Conservation (phyloP, 2,888 invertebrate genomes). For the Ophioninae sp. region DNA sequence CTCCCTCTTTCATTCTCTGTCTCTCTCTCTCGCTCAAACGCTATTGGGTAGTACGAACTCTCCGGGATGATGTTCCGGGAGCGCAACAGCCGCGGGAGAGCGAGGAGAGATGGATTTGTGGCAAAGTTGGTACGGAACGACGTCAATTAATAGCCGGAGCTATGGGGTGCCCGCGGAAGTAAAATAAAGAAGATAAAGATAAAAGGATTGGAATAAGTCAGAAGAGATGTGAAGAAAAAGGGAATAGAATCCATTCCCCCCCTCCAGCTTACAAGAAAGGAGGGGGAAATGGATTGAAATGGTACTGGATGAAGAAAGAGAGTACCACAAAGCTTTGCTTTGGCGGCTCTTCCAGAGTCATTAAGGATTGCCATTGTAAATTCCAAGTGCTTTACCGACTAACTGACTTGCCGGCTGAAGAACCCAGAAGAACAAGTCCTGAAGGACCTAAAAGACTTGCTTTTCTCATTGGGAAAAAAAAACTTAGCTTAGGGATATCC, state of each 20-base stretch:
- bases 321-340: slow-evolving; percentile 66
- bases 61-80: slow-evolving; percentile 38
- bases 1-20: slow-evolving; percentile 29
- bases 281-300: slow-evolving; percentile 61
- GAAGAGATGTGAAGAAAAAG: not conserved
- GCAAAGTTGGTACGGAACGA: slow-evolving; percentile 78
- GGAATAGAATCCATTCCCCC: too few species aligned
- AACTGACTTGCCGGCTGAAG: slow-evolving; percentile 45
- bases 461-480: too few species aligned
- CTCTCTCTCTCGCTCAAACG: slow-evolving; percentile 24
- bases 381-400: slow-evolving; percentile 73
- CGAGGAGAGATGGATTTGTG: slow-evolving; percentile 75
- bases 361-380: slow-evolving; percentile 76
- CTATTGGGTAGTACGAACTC: slow-evolving; percentile 2
- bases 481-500: not conserved
- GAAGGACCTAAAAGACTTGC: not conserved
- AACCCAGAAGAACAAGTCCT: slow-evolving; percentile 10
- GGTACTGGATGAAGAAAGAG: slow-evolving; percentile 68
- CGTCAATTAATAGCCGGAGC: slow-evolving; percentile 79
- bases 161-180: slow-evolving; percentile 79
- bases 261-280: not conserved
- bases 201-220: slow-evolving; percentile 65
- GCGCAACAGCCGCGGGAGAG: slow-evolving; percentile 54
- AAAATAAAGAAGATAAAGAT: slow-evolving; percentile 70
- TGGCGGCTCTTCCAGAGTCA: slow-evolving; percentile 78